Conservation (phyloP, 2,113 vertebrate species). For the Misgurnus anguillicaudatus region DNA sequence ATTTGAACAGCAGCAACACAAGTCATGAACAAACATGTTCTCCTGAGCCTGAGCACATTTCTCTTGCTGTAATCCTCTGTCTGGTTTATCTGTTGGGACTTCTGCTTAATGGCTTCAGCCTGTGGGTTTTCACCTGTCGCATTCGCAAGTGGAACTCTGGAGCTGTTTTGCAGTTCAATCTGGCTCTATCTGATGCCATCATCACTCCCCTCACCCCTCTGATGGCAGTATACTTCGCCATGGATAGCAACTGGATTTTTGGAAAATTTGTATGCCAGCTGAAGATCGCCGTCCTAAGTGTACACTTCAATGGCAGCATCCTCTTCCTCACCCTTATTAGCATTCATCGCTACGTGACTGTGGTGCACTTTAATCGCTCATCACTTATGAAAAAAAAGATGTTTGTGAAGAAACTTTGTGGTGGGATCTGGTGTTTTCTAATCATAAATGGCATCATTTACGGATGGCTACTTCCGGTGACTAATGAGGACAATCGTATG, state of each 20-base stretch:
- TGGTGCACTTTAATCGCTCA: conserved; percentile 66
- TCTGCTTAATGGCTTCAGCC: conserved; percentile 66
- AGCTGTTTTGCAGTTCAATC: conserved; percentile 72
- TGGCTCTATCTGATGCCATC: conserved; percentile 71
- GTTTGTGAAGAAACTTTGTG: conserved; percentile 69
- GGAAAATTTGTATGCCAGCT: conserved; percentile 68
- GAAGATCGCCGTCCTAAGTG: conserved; percentile 65
- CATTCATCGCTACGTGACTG: conserved; percentile 66
- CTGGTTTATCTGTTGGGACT: conserved; percentile 69
- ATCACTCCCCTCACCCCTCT: conserved; percentile 64
- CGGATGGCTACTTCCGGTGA: conserved; percentile 62
- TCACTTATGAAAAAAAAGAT: conserved; percentile 62
- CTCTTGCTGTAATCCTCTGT: conserved; percentile 60
- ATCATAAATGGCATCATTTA: conserved; percentile 59
- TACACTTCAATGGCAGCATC: conserved; percentile 71
- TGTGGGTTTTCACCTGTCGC: conserved; percentile 73
- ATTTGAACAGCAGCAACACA: background rate
- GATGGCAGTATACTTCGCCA: conserved; percentile 65
- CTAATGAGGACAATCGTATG: conserved; percentile 41
- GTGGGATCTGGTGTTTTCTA: conserved; percentile 64
- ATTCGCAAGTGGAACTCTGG: conserved; percentile 69
- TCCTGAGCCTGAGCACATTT: conserved; percentile 42
- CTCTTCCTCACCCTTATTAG: conserved; percentile 75
- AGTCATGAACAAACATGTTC: background rate
- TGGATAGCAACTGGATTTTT: conserved; percentile 65